phyloP scores from a whole-genome alignment of 2,888 invertebrate genomes.

The Himalopsyche tibetana region DNA sequence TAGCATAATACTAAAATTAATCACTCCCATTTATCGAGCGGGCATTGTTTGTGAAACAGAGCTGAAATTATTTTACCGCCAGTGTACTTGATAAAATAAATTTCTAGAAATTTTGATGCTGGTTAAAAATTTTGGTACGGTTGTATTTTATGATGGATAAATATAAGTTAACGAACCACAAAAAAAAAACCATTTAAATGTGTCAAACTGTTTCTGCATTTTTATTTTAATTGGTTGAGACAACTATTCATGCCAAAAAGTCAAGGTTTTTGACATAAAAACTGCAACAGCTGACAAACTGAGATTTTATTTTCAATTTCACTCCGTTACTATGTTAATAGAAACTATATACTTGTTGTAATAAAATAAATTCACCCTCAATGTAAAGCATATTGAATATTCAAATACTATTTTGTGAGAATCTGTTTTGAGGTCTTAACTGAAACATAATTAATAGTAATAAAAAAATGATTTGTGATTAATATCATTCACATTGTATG shows the following conservation, averaged over 20 bases:
- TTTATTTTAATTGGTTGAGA: slow-evolving; percentile 22
- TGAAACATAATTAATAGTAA: no score
- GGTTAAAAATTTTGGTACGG: background rate
- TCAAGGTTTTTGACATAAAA: slow-evolving; percentile 28
- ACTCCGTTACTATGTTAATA: no score
- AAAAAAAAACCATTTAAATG: background rate
- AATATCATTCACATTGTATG: no score
- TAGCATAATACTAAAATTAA: background rate
- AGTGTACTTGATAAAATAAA: no score
- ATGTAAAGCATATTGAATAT: no score
- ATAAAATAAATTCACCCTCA: no score
- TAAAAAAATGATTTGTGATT: no score
- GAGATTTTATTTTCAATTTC: no score
- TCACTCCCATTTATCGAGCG: background rate
- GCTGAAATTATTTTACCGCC: no score
- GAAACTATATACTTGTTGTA: no score
- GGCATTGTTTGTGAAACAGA: background rate
- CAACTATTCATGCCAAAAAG: slow-evolving; percentile 12
- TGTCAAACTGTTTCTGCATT: background rate
- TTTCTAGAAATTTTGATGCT: background rate
- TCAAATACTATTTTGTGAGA: no score
- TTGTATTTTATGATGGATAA: background rate
- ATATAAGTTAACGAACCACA: background rate
- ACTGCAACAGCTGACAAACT: background rate
- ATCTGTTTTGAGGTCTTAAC: no score